Conservation (phyloP, 2,888 invertebrate species). For the Oscheius sp. region DNA sequence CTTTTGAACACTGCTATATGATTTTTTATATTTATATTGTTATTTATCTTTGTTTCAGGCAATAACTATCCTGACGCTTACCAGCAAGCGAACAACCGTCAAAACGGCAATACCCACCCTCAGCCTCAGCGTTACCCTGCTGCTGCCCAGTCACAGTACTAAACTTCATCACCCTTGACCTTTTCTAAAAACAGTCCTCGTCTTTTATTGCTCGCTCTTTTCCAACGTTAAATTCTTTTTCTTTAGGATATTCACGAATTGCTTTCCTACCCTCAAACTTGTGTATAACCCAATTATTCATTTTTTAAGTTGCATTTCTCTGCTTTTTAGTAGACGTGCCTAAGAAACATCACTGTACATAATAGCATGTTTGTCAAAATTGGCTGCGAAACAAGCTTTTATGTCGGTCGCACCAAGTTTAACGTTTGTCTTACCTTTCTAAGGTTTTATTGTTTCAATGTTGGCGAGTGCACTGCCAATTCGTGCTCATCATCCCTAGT, state of each 20-base stretch:
- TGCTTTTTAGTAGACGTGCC: slow-evolving; percentile 16
- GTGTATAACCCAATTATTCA: slow-evolving; percentile 23
- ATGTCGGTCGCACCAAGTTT: slow-evolving; percentile 18
- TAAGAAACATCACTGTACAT: slow-evolving; percentile 15
- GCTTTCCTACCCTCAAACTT: slow-evolving; percentile 15
- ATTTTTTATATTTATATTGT: background rate
- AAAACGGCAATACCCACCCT: slow-evolving; percentile 34
- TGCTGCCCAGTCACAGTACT: slow-evolving; percentile 53
- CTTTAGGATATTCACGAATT: slow-evolving; percentile 11
- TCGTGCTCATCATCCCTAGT: slow-evolving; percentile 6
- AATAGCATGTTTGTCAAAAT: slow-evolving; percentile 15
- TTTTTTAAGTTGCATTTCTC: slow-evolving; percentile 23
- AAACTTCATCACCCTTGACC: slow-evolving; percentile 37
- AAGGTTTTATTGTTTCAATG: background rate
- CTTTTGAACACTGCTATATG: background rate
- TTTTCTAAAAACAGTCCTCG: slow-evolving; percentile 42
- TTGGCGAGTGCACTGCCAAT: slow-evolving; percentile 20
- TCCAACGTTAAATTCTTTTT: slow-evolving; percentile 12
- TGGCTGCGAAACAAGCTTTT: slow-evolving; percentile 20
- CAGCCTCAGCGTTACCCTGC: slow-evolving; percentile 43
- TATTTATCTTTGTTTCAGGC: slow-evolving; percentile 8
- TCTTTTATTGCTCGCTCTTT: slow-evolving; percentile 31
- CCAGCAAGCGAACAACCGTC: slow-evolving; percentile 41
- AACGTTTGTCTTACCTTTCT: too few relatives aligned
- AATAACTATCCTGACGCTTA: slow-evolving; percentile 44